phyloP scores from a whole-genome alignment of 2,113 vertebrate species.

The Myxocyprinus asiaticus region DNA sequence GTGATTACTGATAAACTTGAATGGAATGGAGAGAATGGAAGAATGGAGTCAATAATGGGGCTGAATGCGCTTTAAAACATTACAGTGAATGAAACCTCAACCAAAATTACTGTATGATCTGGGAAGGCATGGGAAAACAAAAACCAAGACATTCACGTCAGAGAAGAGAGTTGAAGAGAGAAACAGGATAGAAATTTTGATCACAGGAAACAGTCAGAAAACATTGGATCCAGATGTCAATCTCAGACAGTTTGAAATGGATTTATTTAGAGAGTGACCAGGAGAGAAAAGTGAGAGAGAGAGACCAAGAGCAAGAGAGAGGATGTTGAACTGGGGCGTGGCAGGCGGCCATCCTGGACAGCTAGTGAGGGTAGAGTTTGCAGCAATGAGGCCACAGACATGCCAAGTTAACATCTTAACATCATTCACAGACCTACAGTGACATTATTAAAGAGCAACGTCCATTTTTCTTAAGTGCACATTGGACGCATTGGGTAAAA shows the following conservation, averaged over 20 bases:
- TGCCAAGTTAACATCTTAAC: conserved; percentile 47
- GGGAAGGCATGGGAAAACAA: conserved; percentile 22
- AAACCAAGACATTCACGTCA: conserved; percentile 21
- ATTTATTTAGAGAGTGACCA: conserved; percentile 7
- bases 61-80: conserved; percentile 2
- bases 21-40: conserved; percentile 26
- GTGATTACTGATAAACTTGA: conserved; percentile 27
- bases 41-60: conserved; percentile 16
- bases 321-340: conserved; percentile 19
- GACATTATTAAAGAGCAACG: conserved; percentile 54
- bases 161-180: conserved; percentile 40
- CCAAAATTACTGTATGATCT: not conserved
- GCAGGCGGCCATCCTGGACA: not conserved
- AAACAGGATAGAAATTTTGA: conserved; percentile 28
- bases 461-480: conserved; percentile 30
- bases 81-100: conserved; percentile 3
- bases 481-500: conserved; percentile 23
- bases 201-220: conserved; percentile 16
- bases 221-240: conserved; percentile 25
- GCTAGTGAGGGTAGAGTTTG: conserved; percentile 40
- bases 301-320: not conserved
- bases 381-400: conserved; percentile 20
- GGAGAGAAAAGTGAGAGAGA: conserved; percentile 19
- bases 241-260: conserved; percentile 18
- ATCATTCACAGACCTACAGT: conserved; percentile 55